phyloP scores from a whole-genome alignment of 2,113 vertebrate species.

The Chaenogobius annularis region DNA sequence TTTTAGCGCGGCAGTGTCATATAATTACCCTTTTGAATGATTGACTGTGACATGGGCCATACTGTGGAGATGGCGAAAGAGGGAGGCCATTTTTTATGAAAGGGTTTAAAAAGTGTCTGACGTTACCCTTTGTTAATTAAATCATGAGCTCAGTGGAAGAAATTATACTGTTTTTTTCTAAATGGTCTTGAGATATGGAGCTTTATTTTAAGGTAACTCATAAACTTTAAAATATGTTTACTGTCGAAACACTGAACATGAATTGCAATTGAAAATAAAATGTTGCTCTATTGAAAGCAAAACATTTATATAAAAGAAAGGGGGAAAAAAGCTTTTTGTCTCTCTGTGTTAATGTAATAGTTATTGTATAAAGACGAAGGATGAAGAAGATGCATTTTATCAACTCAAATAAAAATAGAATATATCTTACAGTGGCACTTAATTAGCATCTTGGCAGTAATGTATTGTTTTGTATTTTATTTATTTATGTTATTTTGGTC shows the following conservation, averaged over 20 bases:
- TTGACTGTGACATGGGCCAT: conserved; percentile 44
- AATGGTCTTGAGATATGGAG: not conserved
- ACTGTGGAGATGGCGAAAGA: conserved; percentile 14
- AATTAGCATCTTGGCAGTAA: too few species aligned
- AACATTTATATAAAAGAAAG: not conserved
- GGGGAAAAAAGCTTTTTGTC: not conserved
- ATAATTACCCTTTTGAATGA: conserved; percentile 67
- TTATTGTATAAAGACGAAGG: not conserved
- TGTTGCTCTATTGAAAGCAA: not conserved
- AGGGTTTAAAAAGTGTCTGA: conserved; percentile 17
- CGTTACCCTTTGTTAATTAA: conserved; percentile 17
- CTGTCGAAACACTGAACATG: not conserved
- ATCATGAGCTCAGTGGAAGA: conserved; percentile 7
- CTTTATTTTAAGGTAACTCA: not conserved
- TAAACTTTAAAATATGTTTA: not conserved
- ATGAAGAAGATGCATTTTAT: too few species aligned
- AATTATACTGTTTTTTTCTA: not conserved
- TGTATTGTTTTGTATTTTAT: too few species aligned
- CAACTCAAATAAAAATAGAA: too few species aligned
- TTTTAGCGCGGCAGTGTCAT: conserved; percentile 57
- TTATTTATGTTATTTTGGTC: too few species aligned
- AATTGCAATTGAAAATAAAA: not conserved
- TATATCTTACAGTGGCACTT: too few species aligned
- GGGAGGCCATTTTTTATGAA: conserved; percentile 26
- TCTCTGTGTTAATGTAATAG: not conserved